Base-by-base conservation (phyloP, 2,797 vertebrate genomes). In the Huso huso region DNA sequence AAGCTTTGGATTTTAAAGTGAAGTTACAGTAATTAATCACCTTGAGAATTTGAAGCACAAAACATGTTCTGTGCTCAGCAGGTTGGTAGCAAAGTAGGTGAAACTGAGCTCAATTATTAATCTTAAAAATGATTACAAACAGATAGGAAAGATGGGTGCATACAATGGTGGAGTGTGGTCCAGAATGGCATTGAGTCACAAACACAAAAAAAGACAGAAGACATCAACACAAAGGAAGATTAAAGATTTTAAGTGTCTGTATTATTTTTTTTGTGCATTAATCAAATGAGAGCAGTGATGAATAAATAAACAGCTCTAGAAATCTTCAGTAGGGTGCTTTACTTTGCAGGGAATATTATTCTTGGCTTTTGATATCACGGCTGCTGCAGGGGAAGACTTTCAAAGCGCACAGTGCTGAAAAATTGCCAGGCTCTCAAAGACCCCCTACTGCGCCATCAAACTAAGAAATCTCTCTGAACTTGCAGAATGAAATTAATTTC, bases 391-490 rank as follows among this genome's bases (percentile, higher is more conserved):
- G 91, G 90, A 89, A 90, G 89, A 88, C 87, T 93, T 94, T 94
- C 92, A 94, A 94, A 94, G 92, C 90, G 84, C 79, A 72, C 85
- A 90, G 87, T 86, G 90, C 88, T 86, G 88, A 90, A 90, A 89
- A 86, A 88, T 83, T 87, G 91, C 91, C 92, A 89, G 82, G 79
- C 86, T 74, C 89, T 94, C 91, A 94, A 94, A 94, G 91, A 88
- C 89, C 91, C 87, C 92, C 91, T 85, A 88, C 89, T 69, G 86
- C 75, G 91, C 78, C 90, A 91, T 93, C 92, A 92, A 93, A 93
- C 91, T 93, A 94, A 92, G 88, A 93, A 94, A 94, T 93, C 92
- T 93, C 92, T 94, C 92, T 94, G 92, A 94, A 94, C 92, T 93
- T 89, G 91, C 92, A 86, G 87, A 92, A 93, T 93, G 93, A 92